Conservation (phyloP, 2,888 invertebrate genomes). For the Polymixis lichenea region DNA sequence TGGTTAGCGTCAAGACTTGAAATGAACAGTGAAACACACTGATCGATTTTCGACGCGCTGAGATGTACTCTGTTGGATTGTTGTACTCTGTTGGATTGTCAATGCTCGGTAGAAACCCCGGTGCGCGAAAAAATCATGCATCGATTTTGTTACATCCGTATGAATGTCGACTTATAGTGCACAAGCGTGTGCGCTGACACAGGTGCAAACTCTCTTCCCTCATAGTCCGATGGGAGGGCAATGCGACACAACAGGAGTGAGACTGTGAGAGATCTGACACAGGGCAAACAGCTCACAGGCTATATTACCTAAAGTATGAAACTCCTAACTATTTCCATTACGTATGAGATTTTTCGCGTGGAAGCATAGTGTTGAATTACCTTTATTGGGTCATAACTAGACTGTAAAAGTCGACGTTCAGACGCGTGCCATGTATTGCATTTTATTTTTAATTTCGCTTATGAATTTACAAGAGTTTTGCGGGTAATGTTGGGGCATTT, state of each 20-base stretch:
- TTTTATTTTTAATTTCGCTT: slow-evolving; percentile 45
- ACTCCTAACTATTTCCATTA: slow-evolving; percentile 22
- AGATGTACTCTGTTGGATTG: too few species aligned
- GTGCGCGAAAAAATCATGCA: too few species aligned
- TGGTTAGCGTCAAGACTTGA: too few species aligned
- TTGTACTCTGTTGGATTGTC: too few species aligned
- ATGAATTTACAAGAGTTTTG: slow-evolving; percentile 53
- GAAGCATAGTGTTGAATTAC: slow-evolving; percentile 71
- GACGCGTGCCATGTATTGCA: slow-evolving; percentile 42
- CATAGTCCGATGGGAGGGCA: neutral
- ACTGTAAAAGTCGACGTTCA: slow-evolving; percentile 56
- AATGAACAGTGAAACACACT: too few species aligned
- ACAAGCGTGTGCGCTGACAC: neutral
- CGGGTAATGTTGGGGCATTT: slow-evolving; percentile 32
- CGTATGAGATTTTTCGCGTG: slow-evolving; percentile 70
- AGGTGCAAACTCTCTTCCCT: neutral
- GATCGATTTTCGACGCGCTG: too few species aligned
- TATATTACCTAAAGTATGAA: neutral
- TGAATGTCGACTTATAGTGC: neutral
- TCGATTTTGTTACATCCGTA: too few species aligned
- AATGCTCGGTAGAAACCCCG: too few species aligned
- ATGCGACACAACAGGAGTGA: neutral
- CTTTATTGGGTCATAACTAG: slow-evolving; percentile 73
- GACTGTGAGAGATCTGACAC: neutral
- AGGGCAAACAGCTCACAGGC: neutral